Conservation (phyloP, 2,113 vertebrate genomes). For the Heterocephalus glaber region DNA sequence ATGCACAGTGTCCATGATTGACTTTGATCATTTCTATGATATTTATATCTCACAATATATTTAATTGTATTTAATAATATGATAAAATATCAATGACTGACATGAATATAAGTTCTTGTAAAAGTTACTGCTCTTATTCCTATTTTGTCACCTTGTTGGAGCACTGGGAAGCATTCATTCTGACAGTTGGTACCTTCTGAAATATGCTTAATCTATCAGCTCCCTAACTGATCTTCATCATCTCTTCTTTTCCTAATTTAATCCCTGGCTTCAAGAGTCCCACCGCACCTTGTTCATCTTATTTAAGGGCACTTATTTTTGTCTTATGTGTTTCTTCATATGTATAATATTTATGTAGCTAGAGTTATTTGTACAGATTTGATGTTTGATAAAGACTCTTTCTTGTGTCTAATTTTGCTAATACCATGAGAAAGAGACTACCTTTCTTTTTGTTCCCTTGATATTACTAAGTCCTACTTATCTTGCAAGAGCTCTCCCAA, state of each 20-base stretch:
- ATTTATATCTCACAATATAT: background rate
- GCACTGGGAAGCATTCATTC: background rate
- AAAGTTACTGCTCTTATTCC: background rate
- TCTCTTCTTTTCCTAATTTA: background rate
- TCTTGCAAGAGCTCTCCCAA: background rate
- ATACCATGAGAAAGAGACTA: background rate
- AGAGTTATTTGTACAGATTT: background rate
- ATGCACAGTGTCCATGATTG: background rate
- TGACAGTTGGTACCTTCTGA: background rate
- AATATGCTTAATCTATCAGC: fast-evolving
- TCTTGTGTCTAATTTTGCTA: background rate
- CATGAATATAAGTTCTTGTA: background rate
- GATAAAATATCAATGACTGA: background rate
- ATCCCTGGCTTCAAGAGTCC: background rate
- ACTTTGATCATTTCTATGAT: background rate
- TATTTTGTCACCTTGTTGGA: background rate
- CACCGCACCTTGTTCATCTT: background rate
- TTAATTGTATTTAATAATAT: background rate
- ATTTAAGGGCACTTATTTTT: background rate
- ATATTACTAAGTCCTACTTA: background rate
- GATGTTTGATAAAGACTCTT: background rate
- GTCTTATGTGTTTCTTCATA: background rate
- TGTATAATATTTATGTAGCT: background rate
- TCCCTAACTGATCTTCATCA: background rate
- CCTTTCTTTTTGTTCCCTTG: background rate